Base-by-base conservation (phyloP, 2,888 invertebrate genomes). In the Exephanes ischioxanthus region DNA sequence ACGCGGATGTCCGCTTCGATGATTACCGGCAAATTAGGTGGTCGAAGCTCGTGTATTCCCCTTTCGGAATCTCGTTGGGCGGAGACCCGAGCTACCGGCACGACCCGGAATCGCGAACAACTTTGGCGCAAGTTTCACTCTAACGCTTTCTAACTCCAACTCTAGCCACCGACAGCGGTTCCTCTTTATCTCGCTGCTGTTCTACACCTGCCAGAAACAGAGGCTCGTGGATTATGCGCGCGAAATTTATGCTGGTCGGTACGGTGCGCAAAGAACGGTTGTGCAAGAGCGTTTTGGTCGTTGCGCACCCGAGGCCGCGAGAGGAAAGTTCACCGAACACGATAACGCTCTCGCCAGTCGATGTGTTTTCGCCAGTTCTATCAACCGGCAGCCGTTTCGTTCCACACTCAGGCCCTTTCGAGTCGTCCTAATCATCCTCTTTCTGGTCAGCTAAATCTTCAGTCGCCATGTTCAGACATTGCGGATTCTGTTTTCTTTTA, bases 41-140 rank as follows among this genome's bases (percentile, higher is more conserved):
- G 76, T 76, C 66, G 51, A 76, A 75, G 72, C 82, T 85, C 71
- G 37, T 22, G 67, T 45, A 82, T 82, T 75, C 79, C 45, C 79
- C 45, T 82, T 82, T 77, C 58, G 53, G 63, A 72, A 71, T 72
- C 26, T 16, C 55, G 51, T 76, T 5, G 71, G 61, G 53, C 61
- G 11, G 37, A 76, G 30, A 51, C 14, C 48, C 30, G 3, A 22
- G 3, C 1, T 16, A 11, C 61, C 16, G 58, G 3, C 33, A 51
- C 53, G 41, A 84, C 68, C 45, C 63, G 67, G 71, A 75, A 81
- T 53, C 75, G 30, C 66, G 37, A 41, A 70, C 78, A 85, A 85
- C 81, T 85, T 81, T 75, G 41, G 45, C 66, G 51, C 70, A 73
- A 85, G 78, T 85, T 82, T 75, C 78, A 85, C 81, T 79, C 78